These are phyloP conservation scores for Calcarius lapponicus DNA, from an alignment of 2,797 vertebrate genomes.

Conservation along the genomic window DNA sequence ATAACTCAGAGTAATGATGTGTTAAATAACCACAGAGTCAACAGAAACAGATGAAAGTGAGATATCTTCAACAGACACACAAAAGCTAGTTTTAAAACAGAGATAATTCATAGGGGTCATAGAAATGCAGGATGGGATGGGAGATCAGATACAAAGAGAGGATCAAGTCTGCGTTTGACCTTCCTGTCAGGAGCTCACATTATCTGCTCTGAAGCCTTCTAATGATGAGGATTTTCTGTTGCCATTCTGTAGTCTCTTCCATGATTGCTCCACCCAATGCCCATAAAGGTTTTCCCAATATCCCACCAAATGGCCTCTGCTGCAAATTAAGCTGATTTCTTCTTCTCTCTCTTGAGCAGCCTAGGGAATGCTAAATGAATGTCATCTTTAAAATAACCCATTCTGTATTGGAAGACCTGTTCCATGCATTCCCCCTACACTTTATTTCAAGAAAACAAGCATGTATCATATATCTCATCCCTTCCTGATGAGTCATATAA, in stretches of 20 bases:
- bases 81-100: slow-evolving; percentile 1
- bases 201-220: background rate
- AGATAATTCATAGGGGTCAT: background rate
- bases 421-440: background rate
- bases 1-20: background rate
- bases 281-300: background rate
- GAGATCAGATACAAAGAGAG: background rate
- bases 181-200: background rate
- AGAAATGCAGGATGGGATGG: background rate
- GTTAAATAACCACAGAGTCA: background rate
- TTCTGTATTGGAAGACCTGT: background rate
- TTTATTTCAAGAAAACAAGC: background rate
- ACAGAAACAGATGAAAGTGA: background rate
- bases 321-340: background rate
- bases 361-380: background rate
- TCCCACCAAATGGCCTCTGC: background rate
- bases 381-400: background rate
- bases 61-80: background rate
- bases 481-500: background rate
- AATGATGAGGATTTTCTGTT: background rate
- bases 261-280: background rate
- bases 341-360: background rate
- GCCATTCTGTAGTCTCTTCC: background rate
- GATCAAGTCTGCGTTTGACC: background rate
- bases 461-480: background rate